phyloP scores from a whole-genome alignment of 2,797 vertebrate species.

The Trichosurus vulpecula region DNA sequence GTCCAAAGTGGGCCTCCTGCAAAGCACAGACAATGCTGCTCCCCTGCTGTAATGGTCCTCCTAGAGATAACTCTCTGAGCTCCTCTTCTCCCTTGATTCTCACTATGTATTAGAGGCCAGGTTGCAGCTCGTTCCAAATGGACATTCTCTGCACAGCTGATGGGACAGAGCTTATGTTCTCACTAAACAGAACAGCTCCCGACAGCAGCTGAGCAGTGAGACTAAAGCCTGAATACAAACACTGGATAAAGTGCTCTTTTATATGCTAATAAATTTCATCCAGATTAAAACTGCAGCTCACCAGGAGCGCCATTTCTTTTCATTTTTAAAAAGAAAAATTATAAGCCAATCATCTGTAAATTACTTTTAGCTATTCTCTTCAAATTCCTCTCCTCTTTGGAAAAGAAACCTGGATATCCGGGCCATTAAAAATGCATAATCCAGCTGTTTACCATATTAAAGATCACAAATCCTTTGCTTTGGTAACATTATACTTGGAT shows the following conservation, averaged over 20 bases:
- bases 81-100: not conserved
- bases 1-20: not conserved
- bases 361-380: not conserved
- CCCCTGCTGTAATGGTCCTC: not conserved
- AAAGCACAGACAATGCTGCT: not conserved
- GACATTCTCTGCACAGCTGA: not conserved
- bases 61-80: not conserved
- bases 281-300: not conserved
- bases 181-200: not conserved
- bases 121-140: not conserved
- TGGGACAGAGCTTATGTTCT: not conserved
- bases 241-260: not conserved
- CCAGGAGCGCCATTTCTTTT: not conserved
- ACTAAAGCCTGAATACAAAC: slow-evolving; percentile 29
- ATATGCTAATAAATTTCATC: not conserved
- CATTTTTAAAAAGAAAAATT: slow-evolving; percentile 1
- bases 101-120: not conserved
- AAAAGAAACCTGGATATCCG: not conserved
- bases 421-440: not conserved
- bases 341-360: not conserved
- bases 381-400: slow-evolving; percentile 27
- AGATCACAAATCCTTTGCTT: not conserved
- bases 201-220: not conserved
- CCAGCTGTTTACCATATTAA: fast-evolving
- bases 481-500: fast-evolving